These are phyloP conservation scores for Channa striata DNA, from an alignment of 2,797 vertebrate species.

Conservation along the genomic window DNA sequence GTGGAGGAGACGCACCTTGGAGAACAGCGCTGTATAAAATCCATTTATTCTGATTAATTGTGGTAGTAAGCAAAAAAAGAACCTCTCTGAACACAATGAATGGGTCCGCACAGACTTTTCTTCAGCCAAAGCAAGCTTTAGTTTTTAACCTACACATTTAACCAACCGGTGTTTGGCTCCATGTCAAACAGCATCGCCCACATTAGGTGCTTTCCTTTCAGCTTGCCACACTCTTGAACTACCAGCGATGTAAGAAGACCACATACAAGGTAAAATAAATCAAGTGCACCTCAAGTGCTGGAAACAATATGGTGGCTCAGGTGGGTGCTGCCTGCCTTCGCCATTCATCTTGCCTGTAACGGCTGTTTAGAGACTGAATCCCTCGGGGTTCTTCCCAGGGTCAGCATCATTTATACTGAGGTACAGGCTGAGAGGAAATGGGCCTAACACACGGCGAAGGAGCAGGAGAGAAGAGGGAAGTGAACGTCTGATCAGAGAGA, in stretches of 20 bases:
- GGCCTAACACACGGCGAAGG: constrained; percentile 55
- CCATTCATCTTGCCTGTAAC: constrained; percentile 76
- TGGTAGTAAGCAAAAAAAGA: neutral
- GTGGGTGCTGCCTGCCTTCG: constrained; percentile 61
- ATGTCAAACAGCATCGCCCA: constrained; percentile 18
- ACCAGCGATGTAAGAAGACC: constrained; percentile 42
- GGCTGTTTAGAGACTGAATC: constrained; percentile 79
- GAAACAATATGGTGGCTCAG: constrained; percentile 71
- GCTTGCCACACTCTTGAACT: constrained; percentile 20
- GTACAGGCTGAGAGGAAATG: constrained; percentile 61
- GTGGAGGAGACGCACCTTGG: neutral
- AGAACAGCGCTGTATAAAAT: constrained; percentile 1
- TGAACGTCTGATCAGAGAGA: constrained; percentile 27
- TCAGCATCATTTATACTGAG: constrained; percentile 77
- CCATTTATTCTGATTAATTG: neutral
- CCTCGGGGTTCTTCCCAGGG: constrained; percentile 69
- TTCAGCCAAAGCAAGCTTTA: neutral
- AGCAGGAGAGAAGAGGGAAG: constrained; percentile 25
- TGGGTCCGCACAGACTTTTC: no score
- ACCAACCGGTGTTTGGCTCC: constrained; percentile 1
- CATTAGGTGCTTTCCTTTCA: neutral
- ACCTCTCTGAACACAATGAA: constrained; percentile 7
- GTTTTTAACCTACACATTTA: neutral
- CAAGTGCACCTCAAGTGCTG: constrained; percentile 67
- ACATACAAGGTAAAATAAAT: constrained; percentile 70